phyloP scores from a whole-genome alignment of 23 tunicate genomes.

The Styela clava region DNA sequence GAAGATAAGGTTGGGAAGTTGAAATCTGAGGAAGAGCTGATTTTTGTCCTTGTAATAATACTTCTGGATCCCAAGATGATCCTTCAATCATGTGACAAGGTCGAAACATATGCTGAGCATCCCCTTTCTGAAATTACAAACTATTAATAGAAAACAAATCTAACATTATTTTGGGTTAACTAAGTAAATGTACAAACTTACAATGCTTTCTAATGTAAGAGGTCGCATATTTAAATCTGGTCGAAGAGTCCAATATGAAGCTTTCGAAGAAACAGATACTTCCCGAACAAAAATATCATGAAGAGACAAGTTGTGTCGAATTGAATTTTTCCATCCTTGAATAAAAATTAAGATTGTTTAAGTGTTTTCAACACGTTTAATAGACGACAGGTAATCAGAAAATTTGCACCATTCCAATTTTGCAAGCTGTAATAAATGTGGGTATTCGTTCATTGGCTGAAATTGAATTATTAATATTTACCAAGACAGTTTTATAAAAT shows the following conservation, averaged over 20 bases:
- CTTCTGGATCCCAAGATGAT: constrained; percentile 36
- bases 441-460: too few species aligned
- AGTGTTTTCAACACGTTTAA: too few species aligned
- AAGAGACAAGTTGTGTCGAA: constrained; percentile 76
- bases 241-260: constrained; percentile 83
- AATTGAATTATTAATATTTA: too few species aligned
- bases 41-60: constrained; percentile 32
- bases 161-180: not conserved
- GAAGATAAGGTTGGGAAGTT: constrained; percentile 53
- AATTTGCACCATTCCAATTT: too few species aligned
- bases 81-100: not conserved
- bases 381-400: too few species aligned
- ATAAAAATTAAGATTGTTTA: not conserved
- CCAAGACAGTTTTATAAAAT: too few species aligned
- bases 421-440: too few species aligned
- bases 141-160: not conserved
- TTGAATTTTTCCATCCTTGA: constrained; percentile 87
- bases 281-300: constrained; percentile 84
- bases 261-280: constrained; percentile 60
- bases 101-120: constrained; percentile 29
- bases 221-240: constrained; percentile 73
- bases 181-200: too few species aligned
- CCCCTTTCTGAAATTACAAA: constrained; percentile 10
- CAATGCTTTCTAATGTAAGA: constrained; percentile 70
- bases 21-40: constrained; percentile 55